phyloP scores from a whole-genome alignment of 2,888 invertebrate genomes.

The Drosophila paramelanica region DNA sequence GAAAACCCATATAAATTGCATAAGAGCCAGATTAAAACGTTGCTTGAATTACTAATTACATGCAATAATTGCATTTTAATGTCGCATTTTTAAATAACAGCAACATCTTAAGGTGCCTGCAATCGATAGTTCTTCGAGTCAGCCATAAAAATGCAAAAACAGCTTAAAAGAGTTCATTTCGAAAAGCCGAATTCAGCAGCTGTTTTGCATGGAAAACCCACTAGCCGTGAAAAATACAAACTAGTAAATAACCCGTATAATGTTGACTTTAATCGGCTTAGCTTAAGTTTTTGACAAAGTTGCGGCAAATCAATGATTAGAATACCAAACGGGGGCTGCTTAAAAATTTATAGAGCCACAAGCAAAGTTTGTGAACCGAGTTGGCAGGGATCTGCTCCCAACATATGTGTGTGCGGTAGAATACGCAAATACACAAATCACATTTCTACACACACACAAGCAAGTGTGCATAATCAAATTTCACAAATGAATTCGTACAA shows the following conservation, averaged over 20 bases:
- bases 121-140: constrained; percentile 35
- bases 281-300: constrained; percentile 42
- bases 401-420: not conserved
- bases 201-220: constrained; percentile 34
- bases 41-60: constrained; percentile 33
- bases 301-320: constrained; percentile 54
- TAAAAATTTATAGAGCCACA: constrained; percentile 58
- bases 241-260: constrained; percentile 23
- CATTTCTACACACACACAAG: constrained; percentile 27
- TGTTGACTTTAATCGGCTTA: constrained; percentile 60
- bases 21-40: constrained; percentile 14
- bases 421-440: constrained; percentile 16
- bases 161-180: constrained; percentile 9
- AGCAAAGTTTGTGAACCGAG: constrained; percentile 49
- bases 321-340: constrained; percentile 18
- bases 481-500: constrained; percentile 61
- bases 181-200: constrained; percentile 34
- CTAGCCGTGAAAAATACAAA: constrained; percentile 3
- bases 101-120: constrained; percentile 1
- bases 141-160: constrained; percentile 42
- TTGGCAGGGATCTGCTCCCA: not conserved
- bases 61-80: constrained; percentile 41
- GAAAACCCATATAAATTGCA: constrained; percentile 13
- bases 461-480: constrained; percentile 62
- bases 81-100: not conserved